Evolutionary conservation across 1,140 invertebrate species (phyloP), one percentile per base, ranked within the genome.

Genomic region (Drosophila quadrilineata): DNA sequence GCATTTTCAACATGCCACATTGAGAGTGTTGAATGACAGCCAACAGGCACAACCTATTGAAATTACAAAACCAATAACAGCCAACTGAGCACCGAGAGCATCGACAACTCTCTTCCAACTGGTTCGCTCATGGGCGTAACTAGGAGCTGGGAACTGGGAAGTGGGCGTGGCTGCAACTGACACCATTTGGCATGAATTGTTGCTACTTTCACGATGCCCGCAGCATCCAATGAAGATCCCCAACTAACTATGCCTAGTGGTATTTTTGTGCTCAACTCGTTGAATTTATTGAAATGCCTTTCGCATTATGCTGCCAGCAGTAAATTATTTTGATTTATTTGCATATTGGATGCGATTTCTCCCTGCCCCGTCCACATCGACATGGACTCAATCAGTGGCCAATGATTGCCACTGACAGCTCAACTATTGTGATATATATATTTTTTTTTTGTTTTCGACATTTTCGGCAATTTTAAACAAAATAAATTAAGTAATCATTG

Each of bases 291-390:
- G 36, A 50, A 76, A 58, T 59, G 49, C 71, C 68, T 76, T 72
- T 52, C 45, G 40, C 35, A 48, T 63, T 41, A 35, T 28, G 26
- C 46, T 33, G 33, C 26, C n/a, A 57, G 53, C 50, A 60, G 56
- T 85, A 73, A 77, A 77, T 85, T 85, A 79, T 79, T 74, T 70
- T 82, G 79, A 82, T 82, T 85, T 85, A 82, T 82, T 53, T 56
- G 41, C 52, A 66, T 52, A 19, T 24, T n/a, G 12, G 57, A 82
- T 70, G 57, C 31, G 43, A 59, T n/a, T n/a, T n/a, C n/a, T n/a
- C n/a, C n/a, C n/a, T n/a, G n/a, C n/a, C n/a, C n/a, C n/a, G n/a
- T n/a, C n/a, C n/a, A n/a, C n/a, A n/a, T n/a, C n/a, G n/a, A n/a
- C n/a, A n/a, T n/a, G n/a, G n/a, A n/a, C n/a, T n/a, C n/a, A n/a